Percentiles rank a stretch among this genome's conserved stretches.
Evolutionary conservation across 2,797 vertebrate species (phyloP).

Genomic region (Cyprinodon diabolis): DNA sequence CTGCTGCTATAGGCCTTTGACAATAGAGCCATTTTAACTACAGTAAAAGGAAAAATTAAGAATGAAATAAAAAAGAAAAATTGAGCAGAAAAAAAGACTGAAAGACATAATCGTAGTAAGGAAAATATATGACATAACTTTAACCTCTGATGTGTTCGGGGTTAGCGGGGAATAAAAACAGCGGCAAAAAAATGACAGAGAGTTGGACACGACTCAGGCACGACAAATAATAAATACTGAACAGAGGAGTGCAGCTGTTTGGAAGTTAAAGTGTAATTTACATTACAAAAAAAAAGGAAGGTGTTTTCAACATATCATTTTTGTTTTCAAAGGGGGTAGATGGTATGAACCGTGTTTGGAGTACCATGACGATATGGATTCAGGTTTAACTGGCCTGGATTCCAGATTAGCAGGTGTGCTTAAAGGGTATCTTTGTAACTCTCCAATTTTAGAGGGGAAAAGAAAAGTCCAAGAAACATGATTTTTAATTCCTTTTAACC

Average conservation of each 20-base stretch:
- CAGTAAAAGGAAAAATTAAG: conserved; percentile 56
- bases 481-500: conserved; percentile 45
- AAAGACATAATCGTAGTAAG: conserved; percentile 70
- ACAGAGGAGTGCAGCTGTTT: conserved; percentile 3
- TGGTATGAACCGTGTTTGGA: conserved; percentile 4
- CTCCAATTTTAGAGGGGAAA: conserved; percentile 32
- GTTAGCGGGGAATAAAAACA: conserved; percentile 68
- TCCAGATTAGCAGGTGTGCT: conserved; percentile 44
- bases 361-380: conserved; percentile 19
- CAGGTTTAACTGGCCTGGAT: conserved; percentile 13
- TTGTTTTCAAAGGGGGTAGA: conserved; percentile 17
- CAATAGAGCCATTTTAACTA: conserved; percentile 63
- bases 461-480: conserved; percentile 42
- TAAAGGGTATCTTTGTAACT: conserved; percentile 21
- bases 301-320: conserved; percentile 8
- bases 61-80: conserved; percentile 69
- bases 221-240: conserved; percentile 48
- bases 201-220: conserved; percentile 53
- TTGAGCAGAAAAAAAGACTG: conserved; percentile 59
- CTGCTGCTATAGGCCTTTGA: conserved; percentile 53
- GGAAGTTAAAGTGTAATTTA: background rate
- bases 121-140: conserved; percentile 75
- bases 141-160: conserved; percentile 59
- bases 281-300: background rate
- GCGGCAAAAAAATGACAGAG: conserved; percentile 45